Conservation (phyloP, 1,140 invertebrate species). For the Drosophila kurseongensis region DNA sequence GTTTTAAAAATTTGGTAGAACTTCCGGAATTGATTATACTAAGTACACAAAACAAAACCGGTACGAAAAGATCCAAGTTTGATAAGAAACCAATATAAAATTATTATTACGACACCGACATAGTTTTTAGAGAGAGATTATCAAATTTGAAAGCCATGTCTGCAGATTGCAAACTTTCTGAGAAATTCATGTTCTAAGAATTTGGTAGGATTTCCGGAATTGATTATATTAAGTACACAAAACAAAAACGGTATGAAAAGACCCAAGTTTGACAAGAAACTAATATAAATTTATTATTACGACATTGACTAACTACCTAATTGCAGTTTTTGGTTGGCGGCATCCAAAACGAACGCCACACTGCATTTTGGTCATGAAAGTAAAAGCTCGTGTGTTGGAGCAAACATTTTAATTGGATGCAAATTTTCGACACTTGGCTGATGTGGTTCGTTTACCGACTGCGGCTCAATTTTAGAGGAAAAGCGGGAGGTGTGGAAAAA, state of each 20-base stretch:
- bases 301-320: conserved; percentile 9
- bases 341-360: conserved; percentile 16
- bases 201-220: not conserved
- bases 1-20: not conserved
- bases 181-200: not conserved
- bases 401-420: conserved; percentile 71
- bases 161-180: not conserved
- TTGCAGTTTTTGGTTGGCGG: conserved; percentile 15
- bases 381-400: conserved; percentile 20
- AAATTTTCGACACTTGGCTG: conserved; percentile 59
- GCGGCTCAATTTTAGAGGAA: conserved; percentile 27
- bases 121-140: not conserved
- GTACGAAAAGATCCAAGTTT: not conserved
- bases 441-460: conserved; percentile 42
- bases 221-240: too few species aligned
- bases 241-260: too few species aligned
- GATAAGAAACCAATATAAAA: conserved; percentile 35
- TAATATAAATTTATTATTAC: conserved; percentile 26
- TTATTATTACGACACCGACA: conserved; percentile 22
- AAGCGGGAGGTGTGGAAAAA: not conserved
- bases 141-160: not conserved
- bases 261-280: conserved; percentile 21
- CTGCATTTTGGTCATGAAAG: conserved; percentile 17
- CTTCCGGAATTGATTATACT: not conserved
- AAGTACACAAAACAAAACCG: too few species aligned